Percentiles rank a stretch among this genome's conserved stretches.
Evolutionary conservation across 2,113 vertebrate genomes (phyloP).

Genomic region (Alligator mississippiensis): DNA sequence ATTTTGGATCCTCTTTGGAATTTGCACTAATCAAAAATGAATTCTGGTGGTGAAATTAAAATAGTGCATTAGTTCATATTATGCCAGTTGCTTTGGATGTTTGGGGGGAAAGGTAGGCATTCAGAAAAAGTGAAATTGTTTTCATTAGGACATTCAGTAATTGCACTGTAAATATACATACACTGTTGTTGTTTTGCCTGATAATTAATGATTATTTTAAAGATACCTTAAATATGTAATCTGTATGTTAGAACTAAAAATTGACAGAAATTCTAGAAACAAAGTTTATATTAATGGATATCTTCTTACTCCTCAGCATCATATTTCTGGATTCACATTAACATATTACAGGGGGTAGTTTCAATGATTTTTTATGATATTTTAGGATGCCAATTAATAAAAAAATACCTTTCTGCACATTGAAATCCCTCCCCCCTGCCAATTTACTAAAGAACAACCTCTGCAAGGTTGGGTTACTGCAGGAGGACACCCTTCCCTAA

Average conservation of each 20-base stretch:
- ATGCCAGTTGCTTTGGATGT: rapidly evolving
- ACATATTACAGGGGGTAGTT: slow-evolving; percentile 7
- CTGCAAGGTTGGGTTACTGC: not conserved
- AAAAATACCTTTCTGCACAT: slow-evolving; percentile 15
- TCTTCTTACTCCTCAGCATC: not conserved
- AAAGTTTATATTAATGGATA: not conserved
- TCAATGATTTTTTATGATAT: not conserved
- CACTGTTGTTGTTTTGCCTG: not conserved
- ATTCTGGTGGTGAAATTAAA: not conserved
- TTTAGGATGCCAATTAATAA: not conserved
- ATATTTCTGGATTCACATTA: not conserved
- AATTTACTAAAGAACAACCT: not conserved
- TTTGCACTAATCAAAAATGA: not conserved
- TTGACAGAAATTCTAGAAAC: slow-evolving; percentile 8
- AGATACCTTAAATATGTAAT: not conserved
- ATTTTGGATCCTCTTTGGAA: not conserved
- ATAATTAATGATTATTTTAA: not conserved
- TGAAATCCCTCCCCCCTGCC: not conserved
- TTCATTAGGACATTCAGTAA: not conserved
- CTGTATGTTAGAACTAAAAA: not conserved
- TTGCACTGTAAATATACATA: not conserved
- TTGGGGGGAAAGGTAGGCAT: not conserved
- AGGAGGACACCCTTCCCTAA: not conserved
- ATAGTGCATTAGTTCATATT: not conserved
- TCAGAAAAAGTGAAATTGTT: not conserved